phyloP scores from a whole-genome alignment of 2,888 invertebrate species.

The Parascotia fuliginaria region DNA sequence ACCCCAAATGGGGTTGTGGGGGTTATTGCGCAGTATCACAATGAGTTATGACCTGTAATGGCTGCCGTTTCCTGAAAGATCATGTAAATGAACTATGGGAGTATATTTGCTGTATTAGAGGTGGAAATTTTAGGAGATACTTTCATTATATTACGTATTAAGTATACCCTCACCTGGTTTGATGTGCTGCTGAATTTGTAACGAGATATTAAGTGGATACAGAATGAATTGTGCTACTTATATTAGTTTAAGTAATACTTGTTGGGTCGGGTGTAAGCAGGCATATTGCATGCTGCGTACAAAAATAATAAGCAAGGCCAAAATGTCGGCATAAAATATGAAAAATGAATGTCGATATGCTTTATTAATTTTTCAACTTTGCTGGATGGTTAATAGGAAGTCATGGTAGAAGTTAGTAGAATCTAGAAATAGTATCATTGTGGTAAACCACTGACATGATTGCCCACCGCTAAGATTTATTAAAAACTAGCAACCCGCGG shows the following conservation, averaged over 20 bases:
- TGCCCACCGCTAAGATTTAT: too few species aligned
- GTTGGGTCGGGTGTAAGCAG: not conserved
- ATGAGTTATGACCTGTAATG: slow-evolving; percentile 40
- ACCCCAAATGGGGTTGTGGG: slow-evolving; percentile 42
- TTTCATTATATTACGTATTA: slow-evolving; percentile 1
- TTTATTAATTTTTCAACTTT: too few species aligned
- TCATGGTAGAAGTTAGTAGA: too few species aligned
- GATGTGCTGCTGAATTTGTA: not conserved
- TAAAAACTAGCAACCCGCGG: too few species aligned
- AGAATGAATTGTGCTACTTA: not conserved
- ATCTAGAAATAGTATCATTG: too few species aligned
- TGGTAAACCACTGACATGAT: too few species aligned
- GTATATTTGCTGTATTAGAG: slow-evolving; percentile 8
- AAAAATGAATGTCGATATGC: too few species aligned
- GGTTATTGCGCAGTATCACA: slow-evolving; percentile 44
- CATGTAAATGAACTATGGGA: slow-evolving; percentile 17
- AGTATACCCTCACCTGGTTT: not conserved
- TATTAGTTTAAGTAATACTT: not conserved
- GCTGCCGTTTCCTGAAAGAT: slow-evolving; percentile 18
- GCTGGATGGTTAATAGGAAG: too few species aligned
- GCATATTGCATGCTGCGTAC: too few species aligned
- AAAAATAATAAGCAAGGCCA: too few species aligned
- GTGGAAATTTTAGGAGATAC: slow-evolving; percentile 4
- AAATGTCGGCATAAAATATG: too few species aligned
- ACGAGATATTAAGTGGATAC: not conserved